These are phyloP conservation scores for Antechinus stuartii DNA, from an alignment of 2,113 vertebrate genomes.

Conservation along the genomic window DNA sequence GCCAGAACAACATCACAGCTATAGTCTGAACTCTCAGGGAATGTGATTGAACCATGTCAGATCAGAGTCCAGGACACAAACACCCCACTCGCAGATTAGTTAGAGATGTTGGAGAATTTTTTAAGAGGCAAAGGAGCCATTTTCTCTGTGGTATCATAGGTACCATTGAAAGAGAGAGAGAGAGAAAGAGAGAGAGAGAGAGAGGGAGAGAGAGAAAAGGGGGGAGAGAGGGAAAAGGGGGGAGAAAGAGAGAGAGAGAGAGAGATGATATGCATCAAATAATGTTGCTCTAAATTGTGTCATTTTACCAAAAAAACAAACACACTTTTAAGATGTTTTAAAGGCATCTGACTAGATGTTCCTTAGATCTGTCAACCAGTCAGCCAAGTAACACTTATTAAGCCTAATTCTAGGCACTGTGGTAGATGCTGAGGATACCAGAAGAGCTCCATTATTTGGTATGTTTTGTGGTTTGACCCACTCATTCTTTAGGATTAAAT, in stretches of 20 bases:
- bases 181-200: too few species aligned
- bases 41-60: background rate
- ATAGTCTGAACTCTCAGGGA: background rate
- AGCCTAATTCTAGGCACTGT: background rate
- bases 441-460: background rate
- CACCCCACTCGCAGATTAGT: background rate
- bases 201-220: too few species aligned
- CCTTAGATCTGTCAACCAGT: background rate
- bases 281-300: background rate
- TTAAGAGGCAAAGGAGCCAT: background rate
- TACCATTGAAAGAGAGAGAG: background rate
- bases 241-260: too few species aligned
- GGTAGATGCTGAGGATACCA: background rate
- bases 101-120: background rate
- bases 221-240: too few species aligned
- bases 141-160: background rate
- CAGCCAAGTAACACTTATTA: background rate
- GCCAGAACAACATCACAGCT: background rate
- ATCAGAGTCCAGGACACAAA: background rate
- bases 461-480: too few species aligned
- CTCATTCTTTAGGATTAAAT: too few species aligned
- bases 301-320: too few species aligned
- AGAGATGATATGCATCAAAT: background rate
- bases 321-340: background rate
- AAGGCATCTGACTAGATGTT: background rate